Evolutionary conservation across 2,797 vertebrate species (phyloP), one percentile per base, ranked within the genome.

Genomic region (Acipenser transmontanus): DNA sequence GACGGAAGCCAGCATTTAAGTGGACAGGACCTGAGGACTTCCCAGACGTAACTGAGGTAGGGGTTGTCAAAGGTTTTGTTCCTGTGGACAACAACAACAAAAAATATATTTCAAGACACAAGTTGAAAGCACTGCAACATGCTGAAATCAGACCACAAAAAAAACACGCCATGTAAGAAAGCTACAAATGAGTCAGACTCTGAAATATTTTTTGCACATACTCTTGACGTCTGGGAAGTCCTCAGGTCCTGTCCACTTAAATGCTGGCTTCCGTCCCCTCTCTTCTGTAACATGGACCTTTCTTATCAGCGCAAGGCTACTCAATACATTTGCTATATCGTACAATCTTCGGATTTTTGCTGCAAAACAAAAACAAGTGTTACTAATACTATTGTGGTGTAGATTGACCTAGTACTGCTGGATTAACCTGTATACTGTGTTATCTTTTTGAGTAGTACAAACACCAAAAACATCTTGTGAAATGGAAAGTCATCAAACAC

Each of bases 301-400:
- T 85, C 96, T 92, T 67, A 99, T 97, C 63, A 99, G 93, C 72
- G 94, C 87, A 71, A 99, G 88, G 81, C 97, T 98, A 71, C 92
- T 94, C 66, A 99, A 89, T 68, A 99, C 94, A 59, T 99, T 99
- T 0, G 96, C 96, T 9, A 99, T 99, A 67, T 99, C 96, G 70
- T 99, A 99, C 65, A 99, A 83, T 67, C 97, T 91, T 13, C 95
- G 89, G 69, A 98, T 95, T 87, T 98, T 99, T 66, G 97, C 97
- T 99, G 80, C 51, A 76, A 84, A 80, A 63, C 65, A 72, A 66
- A 66, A 71, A 69, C 48, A 62, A 1, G 52, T 2, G 34, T 34
- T 34, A 34, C 34, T 4, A 4, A 34, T 34, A 3, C 34, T 1
- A 34, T 34, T 34, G 34, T 34, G 34, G 34, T 34, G 34, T 34